Percentiles rank a stretch among this genome's conserved stretches.
These are phyloP conservation scores for Macquaria ambigua DNA, from an alignment of 2,113 vertebrate species.

Conservation along the genomic window DNA sequence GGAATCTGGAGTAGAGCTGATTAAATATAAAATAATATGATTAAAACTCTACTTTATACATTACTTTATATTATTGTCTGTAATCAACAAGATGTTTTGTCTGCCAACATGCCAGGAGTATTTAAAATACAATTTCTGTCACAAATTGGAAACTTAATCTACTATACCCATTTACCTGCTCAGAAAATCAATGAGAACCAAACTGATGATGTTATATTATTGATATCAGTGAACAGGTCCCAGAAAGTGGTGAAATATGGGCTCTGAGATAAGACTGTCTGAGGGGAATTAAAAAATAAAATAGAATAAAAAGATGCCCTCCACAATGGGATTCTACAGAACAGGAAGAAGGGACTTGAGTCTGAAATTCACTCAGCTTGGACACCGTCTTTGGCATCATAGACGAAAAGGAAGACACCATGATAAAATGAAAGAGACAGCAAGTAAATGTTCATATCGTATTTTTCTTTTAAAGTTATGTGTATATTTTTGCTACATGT, in stretches of 20 bases:
- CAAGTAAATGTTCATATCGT: background rate
- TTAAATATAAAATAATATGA: background rate
- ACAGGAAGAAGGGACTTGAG: background rate
- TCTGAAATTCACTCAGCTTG: background rate
- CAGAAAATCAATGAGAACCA: background rate
- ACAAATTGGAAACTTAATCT: constrained; percentile 3
- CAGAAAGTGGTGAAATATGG: constrained; percentile 18
- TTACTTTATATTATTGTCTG: background rate
- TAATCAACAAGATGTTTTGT: background rate
- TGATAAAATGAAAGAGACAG: background rate
- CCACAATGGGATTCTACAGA: background rate
- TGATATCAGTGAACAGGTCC: background rate
- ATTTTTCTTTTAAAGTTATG: no score
- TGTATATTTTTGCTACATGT: background rate
- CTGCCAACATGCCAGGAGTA: background rate
- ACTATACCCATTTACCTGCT: background rate
- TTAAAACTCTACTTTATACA: background rate
- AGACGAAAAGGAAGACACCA: background rate
- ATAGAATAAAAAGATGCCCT: background rate
- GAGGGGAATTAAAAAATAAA: background rate
- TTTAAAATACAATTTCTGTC: background rate
- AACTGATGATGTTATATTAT: constrained; percentile 15
- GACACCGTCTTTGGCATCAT: background rate
- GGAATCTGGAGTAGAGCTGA: background rate
- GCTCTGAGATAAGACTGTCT: background rate